Conservation (phyloP, 2,113 vertebrate species). For the Pangasianodon gigas region DNA sequence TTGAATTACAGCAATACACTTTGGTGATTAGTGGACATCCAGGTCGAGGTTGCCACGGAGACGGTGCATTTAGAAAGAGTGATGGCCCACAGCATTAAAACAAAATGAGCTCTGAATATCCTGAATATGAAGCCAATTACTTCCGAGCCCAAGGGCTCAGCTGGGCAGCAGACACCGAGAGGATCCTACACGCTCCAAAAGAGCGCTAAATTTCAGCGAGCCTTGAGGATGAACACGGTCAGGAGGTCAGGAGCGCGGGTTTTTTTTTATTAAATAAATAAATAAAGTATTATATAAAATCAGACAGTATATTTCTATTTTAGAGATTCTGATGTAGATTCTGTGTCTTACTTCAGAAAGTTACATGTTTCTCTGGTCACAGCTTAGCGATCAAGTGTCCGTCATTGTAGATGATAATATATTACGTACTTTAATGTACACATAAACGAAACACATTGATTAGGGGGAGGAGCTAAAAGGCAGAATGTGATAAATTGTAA, state of each 20-base stretch:
- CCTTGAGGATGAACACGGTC: neutral
- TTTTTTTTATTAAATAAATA: neutral
- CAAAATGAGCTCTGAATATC: slow-evolving; percentile 16
- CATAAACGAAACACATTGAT: too few relatives aligned
- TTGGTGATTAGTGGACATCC: slow-evolving; percentile 4
- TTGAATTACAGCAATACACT: neutral
- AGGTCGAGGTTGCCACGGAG: slow-evolving; percentile 5
- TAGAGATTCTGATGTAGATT: neutral
- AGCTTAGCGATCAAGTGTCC: neutral
- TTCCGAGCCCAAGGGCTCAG: slow-evolving; percentile 31
- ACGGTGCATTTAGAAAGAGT: neutral
- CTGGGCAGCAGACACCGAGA: neutral
- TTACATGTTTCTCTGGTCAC: neutral
- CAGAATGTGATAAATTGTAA: too few relatives aligned
- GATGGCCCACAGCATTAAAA: slow-evolving; percentile 24
- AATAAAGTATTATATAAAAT: neutral
- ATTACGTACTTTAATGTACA: neutral
- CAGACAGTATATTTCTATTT: neutral
- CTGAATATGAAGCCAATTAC: slow-evolving; percentile 26
- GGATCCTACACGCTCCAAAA: neutral
- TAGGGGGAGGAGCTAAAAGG: too few relatives aligned
- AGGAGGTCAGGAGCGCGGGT: neutral
- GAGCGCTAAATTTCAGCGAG: neutral
- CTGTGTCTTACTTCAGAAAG: neutral
- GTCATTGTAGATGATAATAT: neutral